These are phyloP conservation scores for Phalacrocorax pelagicus DNA, from an alignment of 2,113 vertebrate genomes.

Conservation along the genomic window DNA sequence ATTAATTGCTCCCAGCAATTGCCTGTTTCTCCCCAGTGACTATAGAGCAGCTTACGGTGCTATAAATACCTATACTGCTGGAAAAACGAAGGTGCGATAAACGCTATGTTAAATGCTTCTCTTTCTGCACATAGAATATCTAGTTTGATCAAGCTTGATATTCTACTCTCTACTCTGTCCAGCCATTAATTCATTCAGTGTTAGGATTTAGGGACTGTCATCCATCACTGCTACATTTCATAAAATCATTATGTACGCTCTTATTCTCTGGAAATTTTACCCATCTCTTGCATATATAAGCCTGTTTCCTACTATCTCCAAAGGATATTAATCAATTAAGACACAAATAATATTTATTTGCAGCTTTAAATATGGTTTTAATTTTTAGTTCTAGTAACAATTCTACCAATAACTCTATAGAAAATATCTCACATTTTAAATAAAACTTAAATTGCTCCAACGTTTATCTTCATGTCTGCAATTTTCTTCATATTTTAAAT, in stretches of 20 bases:
- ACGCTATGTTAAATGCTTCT: neutral
- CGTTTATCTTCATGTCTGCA: neutral
- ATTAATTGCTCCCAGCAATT: neutral
- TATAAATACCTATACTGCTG: neutral
- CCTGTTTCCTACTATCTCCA: neutral
- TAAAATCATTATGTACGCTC: neutral
- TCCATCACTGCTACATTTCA: neutral
- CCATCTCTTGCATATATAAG: neutral
- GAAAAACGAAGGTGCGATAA: neutral
- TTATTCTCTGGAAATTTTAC: neutral
- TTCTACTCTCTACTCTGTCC: neutral
- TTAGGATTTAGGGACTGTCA: neutral
- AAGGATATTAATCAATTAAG: neutral
- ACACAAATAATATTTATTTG: neutral
- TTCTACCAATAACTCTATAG: neutral
- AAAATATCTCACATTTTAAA: neutral
- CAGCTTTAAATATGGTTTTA: neutral
- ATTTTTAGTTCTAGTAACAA: neutral
- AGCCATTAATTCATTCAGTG: neutral
- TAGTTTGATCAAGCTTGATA: neutral
- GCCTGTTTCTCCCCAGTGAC: neutral
- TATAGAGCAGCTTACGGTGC: neutral
- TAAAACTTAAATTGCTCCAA: neutral
- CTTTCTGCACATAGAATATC: neutral
- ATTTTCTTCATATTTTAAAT: neutral